These are phyloP conservation scores for Crotalus tigris DNA, from an alignment of 2,113 vertebrate species.

Conservation along the genomic window DNA sequence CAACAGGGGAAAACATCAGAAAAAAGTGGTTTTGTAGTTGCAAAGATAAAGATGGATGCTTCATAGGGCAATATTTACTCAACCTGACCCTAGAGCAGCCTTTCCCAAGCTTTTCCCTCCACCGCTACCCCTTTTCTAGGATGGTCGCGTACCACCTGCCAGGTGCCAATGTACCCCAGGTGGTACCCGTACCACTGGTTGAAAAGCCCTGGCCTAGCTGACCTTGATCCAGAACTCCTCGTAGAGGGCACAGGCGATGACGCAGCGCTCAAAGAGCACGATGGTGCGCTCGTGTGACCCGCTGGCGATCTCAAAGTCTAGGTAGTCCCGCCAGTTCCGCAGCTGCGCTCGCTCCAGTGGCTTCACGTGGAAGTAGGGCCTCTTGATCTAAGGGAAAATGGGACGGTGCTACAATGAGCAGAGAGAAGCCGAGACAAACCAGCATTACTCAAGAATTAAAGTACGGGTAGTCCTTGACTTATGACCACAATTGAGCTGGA, in stretches of 20 bases:
- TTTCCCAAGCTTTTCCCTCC: not conserved
- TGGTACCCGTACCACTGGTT: too few species aligned
- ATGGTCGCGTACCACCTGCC: too few species aligned
- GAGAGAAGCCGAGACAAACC: not conserved
- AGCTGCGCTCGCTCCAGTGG: constrained; percentile 78
- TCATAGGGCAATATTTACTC: constrained; percentile 7
- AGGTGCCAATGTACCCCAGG: too few species aligned
- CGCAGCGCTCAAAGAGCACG: constrained; percentile 81
- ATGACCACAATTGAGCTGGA: too few species aligned
- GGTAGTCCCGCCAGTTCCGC: constrained; percentile 80
- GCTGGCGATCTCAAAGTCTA: constrained; percentile 77
- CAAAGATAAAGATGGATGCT: not conserved
- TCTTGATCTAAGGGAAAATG: constrained; percentile 71
- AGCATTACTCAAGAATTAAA: not conserved
- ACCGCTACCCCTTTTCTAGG: too few species aligned
- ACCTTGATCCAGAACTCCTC: constrained; percentile 87
- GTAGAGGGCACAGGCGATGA: constrained; percentile 83
- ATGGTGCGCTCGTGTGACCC: constrained; percentile 67
- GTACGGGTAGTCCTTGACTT: too few species aligned
- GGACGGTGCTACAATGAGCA: not conserved
- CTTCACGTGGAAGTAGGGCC: constrained; percentile 83
- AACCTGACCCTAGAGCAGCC: not conserved
- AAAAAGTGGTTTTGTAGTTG: not conserved
- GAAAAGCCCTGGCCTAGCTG: constrained; percentile 2
- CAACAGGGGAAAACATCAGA: not conserved